Conservation (phyloP, 2,888 invertebrate genomes). For the Hypolimnas misippus region DNA sequence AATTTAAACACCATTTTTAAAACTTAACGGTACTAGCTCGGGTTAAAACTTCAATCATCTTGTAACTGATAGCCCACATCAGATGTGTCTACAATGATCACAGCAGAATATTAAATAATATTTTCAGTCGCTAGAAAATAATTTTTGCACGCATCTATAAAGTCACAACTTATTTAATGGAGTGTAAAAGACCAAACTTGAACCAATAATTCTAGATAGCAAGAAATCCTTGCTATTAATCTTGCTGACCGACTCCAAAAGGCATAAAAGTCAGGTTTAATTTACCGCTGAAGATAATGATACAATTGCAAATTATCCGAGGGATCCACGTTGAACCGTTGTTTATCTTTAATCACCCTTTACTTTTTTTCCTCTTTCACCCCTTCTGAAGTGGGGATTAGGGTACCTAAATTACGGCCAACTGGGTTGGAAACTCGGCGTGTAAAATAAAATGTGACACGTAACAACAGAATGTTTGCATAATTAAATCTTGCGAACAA, state of each 20-base stretch:
- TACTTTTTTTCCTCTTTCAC: constrained; percentile 67
- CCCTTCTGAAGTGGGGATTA: constrained; percentile 69
- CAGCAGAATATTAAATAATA: neutral
- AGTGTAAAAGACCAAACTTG: constrained; percentile 45
- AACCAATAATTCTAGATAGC: constrained; percentile 48
- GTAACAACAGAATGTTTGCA: constrained; percentile 44
- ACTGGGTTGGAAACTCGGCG: constrained; percentile 51
- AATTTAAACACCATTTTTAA: too few species aligned
- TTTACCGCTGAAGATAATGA: constrained; percentile 69
- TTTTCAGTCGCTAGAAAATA: neutral
- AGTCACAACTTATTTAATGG: constrained; percentile 11
- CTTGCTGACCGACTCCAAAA: constrained; percentile 52
- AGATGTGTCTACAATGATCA: too few species aligned
- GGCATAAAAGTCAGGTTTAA: constrained; percentile 65
- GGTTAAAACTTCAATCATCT: too few species aligned
- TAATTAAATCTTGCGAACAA: constrained; percentile 38
- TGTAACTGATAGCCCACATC: too few species aligned
- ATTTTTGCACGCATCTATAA: neutral
- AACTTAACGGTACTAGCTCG: too few species aligned
- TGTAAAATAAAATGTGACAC: constrained; percentile 47
- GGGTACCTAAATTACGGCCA: constrained; percentile 69
- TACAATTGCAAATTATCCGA: constrained; percentile 75
- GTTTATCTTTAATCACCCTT: constrained; percentile 82
- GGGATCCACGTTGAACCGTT: constrained; percentile 64
- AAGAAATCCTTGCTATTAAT: constrained; percentile 54